phyloP scores from a whole-genome alignment of 2,797 vertebrate genomes.

The Sebastiscus tertius region DNA sequence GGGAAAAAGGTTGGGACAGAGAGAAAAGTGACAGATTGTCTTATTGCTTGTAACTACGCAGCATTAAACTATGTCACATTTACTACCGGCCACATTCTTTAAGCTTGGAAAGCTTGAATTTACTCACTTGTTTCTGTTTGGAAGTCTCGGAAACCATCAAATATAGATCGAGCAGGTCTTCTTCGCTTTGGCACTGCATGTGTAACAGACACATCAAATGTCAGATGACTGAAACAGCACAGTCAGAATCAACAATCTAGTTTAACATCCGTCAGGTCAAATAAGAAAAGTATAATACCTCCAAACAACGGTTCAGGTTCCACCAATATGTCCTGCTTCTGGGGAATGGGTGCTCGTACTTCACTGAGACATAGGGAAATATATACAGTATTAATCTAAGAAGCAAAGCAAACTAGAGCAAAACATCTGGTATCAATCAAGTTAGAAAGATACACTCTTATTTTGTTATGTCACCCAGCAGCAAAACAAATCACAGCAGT shows the following conservation, averaged over 20 bases:
- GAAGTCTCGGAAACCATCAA: constrained; percentile 98
- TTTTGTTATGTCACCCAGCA: neutral
- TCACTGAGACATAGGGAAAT: constrained; percentile 83
- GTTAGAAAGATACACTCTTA: neutral
- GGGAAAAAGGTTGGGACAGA: neutral
- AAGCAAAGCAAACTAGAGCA: neutral
- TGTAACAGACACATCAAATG: constrained; percentile 7
- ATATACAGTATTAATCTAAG: neutral
- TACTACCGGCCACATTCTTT: neutral
- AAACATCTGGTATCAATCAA: neutral
- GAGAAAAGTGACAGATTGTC: neutral
- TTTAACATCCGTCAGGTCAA: neutral
- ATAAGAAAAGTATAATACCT: constrained; percentile 73
- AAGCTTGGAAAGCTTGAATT: neutral
- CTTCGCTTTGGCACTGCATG: constrained; percentile 93
- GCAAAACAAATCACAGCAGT: neutral
- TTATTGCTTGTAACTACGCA: neutral
- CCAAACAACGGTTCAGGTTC: constrained; percentile 98
- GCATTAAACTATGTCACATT: neutral
- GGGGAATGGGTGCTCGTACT: constrained; percentile 98
- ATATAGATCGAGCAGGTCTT: constrained; percentile 97
- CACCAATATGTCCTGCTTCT: constrained; percentile 98
- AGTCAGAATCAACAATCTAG: neutral
- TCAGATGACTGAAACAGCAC: neutral
- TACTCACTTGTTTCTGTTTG: constrained; percentile 97